phyloP scores from a whole-genome alignment of 2,113 vertebrate species.

The Aramus guarauna region DNA sequence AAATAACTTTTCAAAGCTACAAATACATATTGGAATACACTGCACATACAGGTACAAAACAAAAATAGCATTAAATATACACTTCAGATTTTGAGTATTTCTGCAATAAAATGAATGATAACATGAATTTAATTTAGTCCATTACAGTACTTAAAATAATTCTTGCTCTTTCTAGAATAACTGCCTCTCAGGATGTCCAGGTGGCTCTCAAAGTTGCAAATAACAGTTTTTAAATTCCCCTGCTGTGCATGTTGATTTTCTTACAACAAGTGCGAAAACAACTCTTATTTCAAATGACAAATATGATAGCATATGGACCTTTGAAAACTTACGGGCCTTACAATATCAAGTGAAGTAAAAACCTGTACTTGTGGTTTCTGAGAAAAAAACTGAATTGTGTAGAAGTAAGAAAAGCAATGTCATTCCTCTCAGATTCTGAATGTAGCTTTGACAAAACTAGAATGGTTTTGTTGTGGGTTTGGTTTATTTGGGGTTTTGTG shows the following conservation, averaged over 20 bases:
- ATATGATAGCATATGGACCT: not conserved
- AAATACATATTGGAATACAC: not conserved
- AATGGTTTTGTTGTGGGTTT: not conserved
- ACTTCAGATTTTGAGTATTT: not conserved
- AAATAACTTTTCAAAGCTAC: not conserved
- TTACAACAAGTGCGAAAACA: slow-evolving; percentile 19
- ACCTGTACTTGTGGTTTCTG: not conserved
- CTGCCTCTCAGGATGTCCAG: not conserved
- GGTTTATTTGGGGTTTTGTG: not conserved
- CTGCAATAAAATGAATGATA: not conserved
- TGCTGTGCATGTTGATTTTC: not conserved
- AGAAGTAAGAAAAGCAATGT: not conserved
- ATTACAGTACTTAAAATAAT: not conserved
- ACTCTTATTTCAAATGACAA: not conserved
- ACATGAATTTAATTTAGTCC: not conserved
- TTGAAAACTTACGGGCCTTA: not conserved
- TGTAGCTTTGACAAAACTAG: not conserved
- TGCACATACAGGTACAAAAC: not conserved
- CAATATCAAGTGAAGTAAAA: not conserved
- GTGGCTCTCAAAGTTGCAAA: not conserved
- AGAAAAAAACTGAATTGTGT: not conserved
- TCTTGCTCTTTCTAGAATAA: not conserved
- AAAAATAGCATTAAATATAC: not conserved
- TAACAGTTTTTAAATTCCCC: slow-evolving; percentile 5
- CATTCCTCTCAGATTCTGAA: not conserved